phyloP scores from a whole-genome alignment of 2,113 vertebrate species.

The Tragelaphus strepsiceros region DNA sequence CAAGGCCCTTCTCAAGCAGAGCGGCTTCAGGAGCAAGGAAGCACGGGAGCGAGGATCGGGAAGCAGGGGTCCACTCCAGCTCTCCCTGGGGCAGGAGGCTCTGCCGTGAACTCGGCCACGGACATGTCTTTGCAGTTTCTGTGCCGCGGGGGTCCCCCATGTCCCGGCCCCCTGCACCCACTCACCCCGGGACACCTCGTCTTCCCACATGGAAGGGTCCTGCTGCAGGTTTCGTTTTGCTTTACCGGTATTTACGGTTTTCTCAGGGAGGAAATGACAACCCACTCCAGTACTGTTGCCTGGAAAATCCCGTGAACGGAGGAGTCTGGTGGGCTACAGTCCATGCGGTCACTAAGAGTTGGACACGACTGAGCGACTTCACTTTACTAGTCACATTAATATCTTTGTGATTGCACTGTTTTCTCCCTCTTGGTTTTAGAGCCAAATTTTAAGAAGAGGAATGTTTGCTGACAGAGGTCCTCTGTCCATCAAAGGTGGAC shows the following conservation, averaged over 20 bases:
- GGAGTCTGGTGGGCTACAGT: background rate
- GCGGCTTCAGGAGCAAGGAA: fast-evolving
- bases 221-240: background rate
- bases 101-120: background rate
- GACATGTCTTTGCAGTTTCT: fast-evolving
- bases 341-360: fast-evolving
- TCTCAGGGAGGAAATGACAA: background rate
- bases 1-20: background rate
- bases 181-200: fast-evolving
- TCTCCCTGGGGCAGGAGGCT: background rate
- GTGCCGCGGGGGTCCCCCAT: fast-evolving
- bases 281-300: background rate
- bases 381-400: fast-evolving
- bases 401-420: background rate
- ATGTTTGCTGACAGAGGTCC: background rate
- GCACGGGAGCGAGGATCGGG: fast-evolving
- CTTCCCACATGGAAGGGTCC: fast-evolving
- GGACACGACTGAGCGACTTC: background rate
- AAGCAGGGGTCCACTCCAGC: fast-evolving
- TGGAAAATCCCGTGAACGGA: background rate
- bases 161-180: background rate
- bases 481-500: fast-evolving
- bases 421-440: background rate
- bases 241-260: background rate
- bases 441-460: background rate